Base-by-base conservation (phyloP, 2,888 invertebrate species). In the Ornithoptera priamus region DNA sequence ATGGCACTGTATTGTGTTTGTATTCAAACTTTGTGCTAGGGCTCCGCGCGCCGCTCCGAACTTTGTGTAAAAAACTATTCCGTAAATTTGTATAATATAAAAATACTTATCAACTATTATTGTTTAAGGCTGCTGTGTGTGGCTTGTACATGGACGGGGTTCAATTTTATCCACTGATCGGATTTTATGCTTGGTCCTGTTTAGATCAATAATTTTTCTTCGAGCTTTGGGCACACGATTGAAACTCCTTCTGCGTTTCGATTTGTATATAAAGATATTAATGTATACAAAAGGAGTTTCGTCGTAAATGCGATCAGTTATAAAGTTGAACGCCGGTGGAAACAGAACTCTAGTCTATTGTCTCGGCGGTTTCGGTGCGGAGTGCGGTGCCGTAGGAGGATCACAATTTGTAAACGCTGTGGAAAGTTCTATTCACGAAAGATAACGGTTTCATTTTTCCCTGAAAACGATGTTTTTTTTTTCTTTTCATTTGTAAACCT, bases 91-190 rank as follows among this genome's bases (percentile, higher is more conserved):
- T 92, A 92, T 89, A 92, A 92, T 92, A 92, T 89, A 92, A 92
- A 92, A 92, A 92, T 92, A 92, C 89, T 90, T 92, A 90, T 85
- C 15, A 81, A 82, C 90, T 92, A 92, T 89, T 90, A 89, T 88
- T 89, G 86, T 89, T 78, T 91, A 91, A 90, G 90, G 90, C 90
- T 90, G 89, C 79, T 76, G 82, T 81, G 80, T 84, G 84, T 80
- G 81, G 81, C 81, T 78, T 75, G 77, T 76, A 74, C 76, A 77
- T 78, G 78, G 75, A 68, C 74, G 75, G 67, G 74, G 71, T 72
- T 70, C 71, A 74, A 76, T 75, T 78, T 73, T 73, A 73, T 75
- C 68, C 66, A 68, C 75, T 73, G 73, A 68, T 68, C 73, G 69
- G 62, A 39, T 65, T 62, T 42, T 15, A n/a, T 12, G 57, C 53